phyloP scores from a whole-genome alignment of 2,797 vertebrate genomes.

The Anisognathus igniventris region DNA sequence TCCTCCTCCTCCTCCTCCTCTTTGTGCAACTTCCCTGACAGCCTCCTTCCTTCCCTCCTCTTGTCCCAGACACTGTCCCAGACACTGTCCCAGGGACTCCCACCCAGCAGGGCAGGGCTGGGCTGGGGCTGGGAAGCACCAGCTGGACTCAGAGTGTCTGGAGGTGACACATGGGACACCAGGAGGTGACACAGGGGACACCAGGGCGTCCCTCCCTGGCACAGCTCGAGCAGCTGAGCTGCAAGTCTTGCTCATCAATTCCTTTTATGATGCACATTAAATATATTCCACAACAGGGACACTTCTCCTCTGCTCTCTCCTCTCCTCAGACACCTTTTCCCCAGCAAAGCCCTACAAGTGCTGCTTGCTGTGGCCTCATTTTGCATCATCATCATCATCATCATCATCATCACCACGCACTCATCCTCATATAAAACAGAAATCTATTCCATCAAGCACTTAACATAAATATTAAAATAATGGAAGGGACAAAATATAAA shows the following conservation, averaged over 20 bases:
- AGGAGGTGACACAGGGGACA: not conserved
- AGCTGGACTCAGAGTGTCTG: accelerated
- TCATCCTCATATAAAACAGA: constrained; percentile 72
- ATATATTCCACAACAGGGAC: constrained; percentile 43
- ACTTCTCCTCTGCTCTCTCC: not conserved
- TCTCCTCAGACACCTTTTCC: constrained; percentile 1
- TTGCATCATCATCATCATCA: constrained; percentile 10
- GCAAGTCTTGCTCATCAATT: constrained; percentile 10
- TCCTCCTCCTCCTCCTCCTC: not conserved
- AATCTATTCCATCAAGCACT: constrained; percentile 74
- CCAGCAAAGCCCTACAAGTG: constrained; percentile 70
- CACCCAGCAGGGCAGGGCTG: not conserved
- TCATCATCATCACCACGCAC: constrained; percentile 24
- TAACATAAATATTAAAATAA: constrained; percentile 84
- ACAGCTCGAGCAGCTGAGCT: constrained; percentile 4
- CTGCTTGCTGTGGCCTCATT: constrained; percentile 57
- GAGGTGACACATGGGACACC: not conserved
- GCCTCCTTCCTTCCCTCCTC: not conserved
- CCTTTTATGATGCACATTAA: constrained; percentile 58
- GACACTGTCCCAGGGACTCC: not conserved
- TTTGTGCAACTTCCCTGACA: not conserved
- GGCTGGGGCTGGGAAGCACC: not conserved
- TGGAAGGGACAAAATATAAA: constrained; percentile 70
- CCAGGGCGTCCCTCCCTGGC: not conserved
- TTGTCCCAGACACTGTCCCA: not conserved